A percentile compares a stretch with the other conserved stretches of the same genome.
These are phyloP conservation scores for Oligia strigilis DNA, from an alignment of 2,888 invertebrate species.

Conservation along the genomic window DNA sequence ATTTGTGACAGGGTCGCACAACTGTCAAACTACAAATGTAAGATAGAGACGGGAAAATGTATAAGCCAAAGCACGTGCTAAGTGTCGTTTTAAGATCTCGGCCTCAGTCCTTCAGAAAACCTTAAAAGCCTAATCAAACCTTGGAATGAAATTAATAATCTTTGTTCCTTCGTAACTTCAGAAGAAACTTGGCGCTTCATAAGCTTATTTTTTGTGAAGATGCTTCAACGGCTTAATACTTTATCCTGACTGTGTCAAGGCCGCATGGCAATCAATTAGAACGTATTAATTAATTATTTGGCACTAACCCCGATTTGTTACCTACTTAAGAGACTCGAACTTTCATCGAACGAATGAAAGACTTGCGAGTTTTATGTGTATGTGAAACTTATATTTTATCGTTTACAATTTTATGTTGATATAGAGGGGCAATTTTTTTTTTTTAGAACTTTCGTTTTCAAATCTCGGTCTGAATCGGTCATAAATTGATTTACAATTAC, in stretches of 20 bases:
- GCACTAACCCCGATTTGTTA: conserved; percentile 4
- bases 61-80: background rate
- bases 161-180: background rate
- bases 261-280: conserved; percentile 36
- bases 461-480: background rate
- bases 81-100: background rate
- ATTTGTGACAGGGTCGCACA: background rate
- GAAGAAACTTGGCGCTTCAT: conserved; percentile 14
- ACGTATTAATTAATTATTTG: conserved; percentile 48
- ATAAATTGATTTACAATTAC: background rate
- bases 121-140: background rate
- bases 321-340: conserved; percentile 3
- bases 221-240: background rate
- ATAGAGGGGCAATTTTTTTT: background rate
- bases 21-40: background rate
- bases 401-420: background rate
- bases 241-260: conserved; percentile 46
- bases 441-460: background rate
- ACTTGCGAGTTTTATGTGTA: background rate
- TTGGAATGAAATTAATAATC: conserved; percentile 3
- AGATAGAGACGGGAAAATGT: background rate
- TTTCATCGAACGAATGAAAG: background rate
- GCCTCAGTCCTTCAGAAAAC: background rate
- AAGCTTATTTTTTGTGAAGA: conserved; percentile 19
- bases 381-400: background rate